phyloP scores from a whole-genome alignment of 1,140 invertebrate species.

The Temnothorax nylanderi region DNA sequence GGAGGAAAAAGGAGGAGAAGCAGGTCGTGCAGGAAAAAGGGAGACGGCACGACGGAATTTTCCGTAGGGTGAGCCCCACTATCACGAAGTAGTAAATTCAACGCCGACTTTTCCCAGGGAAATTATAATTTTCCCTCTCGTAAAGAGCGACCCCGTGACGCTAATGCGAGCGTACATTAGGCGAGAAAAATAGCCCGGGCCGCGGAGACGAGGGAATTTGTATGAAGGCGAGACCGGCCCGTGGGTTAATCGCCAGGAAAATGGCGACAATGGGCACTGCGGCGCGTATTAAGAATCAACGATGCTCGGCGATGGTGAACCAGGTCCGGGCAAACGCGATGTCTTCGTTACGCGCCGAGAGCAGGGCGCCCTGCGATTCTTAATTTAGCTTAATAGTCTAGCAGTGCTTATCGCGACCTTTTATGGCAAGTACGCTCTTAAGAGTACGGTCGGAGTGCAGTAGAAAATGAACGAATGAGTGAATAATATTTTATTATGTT shows the following conservation, averaged over 20 bases:
- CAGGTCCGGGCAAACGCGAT: slow-evolving; percentile 11
- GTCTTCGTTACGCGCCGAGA: slow-evolving; percentile 43
- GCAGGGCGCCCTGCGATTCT: slow-evolving; percentile 24
- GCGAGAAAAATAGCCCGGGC: slow-evolving; percentile 80
- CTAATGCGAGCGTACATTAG: slow-evolving; percentile 84
- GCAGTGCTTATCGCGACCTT: not conserved
- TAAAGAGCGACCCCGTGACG: slow-evolving; percentile 80
- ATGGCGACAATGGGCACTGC: slow-evolving; percentile 77
- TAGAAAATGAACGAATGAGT: not conserved
- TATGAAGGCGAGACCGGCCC: slow-evolving; percentile 72
- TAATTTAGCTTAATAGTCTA: slow-evolving; percentile 37
- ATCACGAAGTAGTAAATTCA: slow-evolving; percentile 80
- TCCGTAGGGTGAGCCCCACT: slow-evolving; percentile 68
- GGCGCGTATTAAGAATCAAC: slow-evolving; percentile 72
- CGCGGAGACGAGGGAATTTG: slow-evolving; percentile 75
- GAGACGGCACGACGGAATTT: slow-evolving; percentile 30
- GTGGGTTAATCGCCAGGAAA: slow-evolving; percentile 82
- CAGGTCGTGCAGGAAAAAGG: slow-evolving; percentile 16
- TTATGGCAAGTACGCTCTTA: not conserved
- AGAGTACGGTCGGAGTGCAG: not conserved
- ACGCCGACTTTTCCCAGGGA: slow-evolving; percentile 78
- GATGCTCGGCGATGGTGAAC: slow-evolving; percentile 50
- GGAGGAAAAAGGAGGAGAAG: not conserved
- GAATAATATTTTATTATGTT: slow-evolving; percentile 5
- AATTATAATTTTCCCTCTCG: slow-evolving; percentile 83